Percentiles rank a stretch among this genome's conserved stretches.
These are phyloP conservation scores for Channa argus DNA, from an alignment of 2,113 vertebrate species.

Conservation along the genomic window DNA sequence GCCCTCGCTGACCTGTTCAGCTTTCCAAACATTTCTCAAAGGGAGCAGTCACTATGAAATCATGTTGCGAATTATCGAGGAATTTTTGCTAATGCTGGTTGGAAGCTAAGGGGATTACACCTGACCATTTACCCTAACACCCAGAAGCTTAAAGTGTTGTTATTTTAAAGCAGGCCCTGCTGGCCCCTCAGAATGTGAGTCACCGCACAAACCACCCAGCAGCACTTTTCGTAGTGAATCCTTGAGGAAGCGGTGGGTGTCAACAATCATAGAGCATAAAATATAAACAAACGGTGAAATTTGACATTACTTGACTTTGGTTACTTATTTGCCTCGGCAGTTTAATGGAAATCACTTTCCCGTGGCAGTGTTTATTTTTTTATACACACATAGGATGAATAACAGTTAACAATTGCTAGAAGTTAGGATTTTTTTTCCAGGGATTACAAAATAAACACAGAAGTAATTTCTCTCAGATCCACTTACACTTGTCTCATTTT, in stretches of 20 bases:
- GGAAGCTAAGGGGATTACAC: constrained; percentile 81
- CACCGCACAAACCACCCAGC: constrained; percentile 42
- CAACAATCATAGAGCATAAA: constrained; percentile 5
- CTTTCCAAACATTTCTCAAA: constrained; percentile 70
- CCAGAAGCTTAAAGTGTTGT: constrained; percentile 66
- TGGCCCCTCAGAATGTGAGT: constrained; percentile 35
- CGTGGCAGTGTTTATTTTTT: constrained; percentile 11
- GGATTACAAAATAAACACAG: neutral
- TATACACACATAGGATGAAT: constrained; percentile 10
- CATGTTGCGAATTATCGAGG: constrained; percentile 76
- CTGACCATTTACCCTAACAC: constrained; percentile 73
- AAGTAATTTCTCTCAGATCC: neutral
- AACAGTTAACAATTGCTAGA: neutral
- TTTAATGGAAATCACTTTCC: neutral
- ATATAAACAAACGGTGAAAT: constrained; percentile 11
- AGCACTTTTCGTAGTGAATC: constrained; percentile 32
- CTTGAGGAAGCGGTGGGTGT: neutral
- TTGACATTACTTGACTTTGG: neutral
- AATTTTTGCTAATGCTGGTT: constrained; percentile 74
- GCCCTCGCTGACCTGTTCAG: constrained; percentile 56
- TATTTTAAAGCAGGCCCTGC: constrained; percentile 67
- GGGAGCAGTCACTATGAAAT: constrained; percentile 70
- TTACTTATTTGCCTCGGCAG: constrained; percentile 2
- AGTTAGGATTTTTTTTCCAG: neutral
- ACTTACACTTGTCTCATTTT: neutral